Evolutionary conservation across 2,797 vertebrate species (phyloP).

Genomic region (Chloroceryle amazona): DNA sequence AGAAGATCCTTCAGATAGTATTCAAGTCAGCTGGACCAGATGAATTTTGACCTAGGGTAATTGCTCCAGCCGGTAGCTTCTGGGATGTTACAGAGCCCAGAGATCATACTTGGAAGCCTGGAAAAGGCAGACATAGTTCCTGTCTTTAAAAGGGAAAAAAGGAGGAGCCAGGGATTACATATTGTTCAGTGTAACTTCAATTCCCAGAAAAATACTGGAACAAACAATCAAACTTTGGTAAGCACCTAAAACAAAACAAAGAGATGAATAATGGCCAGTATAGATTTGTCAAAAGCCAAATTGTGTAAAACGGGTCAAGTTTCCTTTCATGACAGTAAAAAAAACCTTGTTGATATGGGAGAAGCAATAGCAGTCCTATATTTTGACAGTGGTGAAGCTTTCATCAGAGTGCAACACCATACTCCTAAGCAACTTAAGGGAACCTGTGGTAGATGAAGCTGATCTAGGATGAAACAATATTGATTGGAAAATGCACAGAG

Average conservation of each 20-base stretch:
- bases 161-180: conserved; percentile 60
- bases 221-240: conserved; percentile 66
- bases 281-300: conserved; percentile 41
- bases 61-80: background rate
- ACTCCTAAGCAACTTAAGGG: background rate
- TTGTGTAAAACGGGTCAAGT: conserved; percentile 5
- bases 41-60: background rate
- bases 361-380: background rate
- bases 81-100: background rate
- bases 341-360: background rate
- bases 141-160: conserved; percentile 67
- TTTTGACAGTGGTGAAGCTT: background rate
- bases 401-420: background rate
- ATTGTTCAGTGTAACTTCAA: conserved; percentile 69
- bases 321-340: conserved; percentile 20
- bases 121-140: conserved; percentile 58
- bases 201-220: conserved; percentile 72
- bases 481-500: background rate
- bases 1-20: background rate
- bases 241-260: conserved; percentile 62
- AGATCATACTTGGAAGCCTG: conserved; percentile 11
- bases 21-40: background rate
- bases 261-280: conserved; percentile 40
- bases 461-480: background rate
- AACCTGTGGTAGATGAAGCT: background rate